Conservation (phyloP, 2,113 vertebrate species). For the Baryphthengus martii region DNA sequence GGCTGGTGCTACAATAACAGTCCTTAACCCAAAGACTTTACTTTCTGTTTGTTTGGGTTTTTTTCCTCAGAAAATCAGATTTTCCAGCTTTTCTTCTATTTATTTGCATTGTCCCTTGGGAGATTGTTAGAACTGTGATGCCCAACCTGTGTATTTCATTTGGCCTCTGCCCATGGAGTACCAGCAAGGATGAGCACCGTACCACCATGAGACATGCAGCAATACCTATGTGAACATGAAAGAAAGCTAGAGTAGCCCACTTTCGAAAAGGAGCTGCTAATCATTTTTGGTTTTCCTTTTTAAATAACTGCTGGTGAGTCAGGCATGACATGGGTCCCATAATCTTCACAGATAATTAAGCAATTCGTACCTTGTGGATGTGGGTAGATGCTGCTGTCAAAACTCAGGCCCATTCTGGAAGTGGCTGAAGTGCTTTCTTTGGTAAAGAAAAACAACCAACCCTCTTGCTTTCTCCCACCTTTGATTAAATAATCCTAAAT, state of each 20-base stretch:
- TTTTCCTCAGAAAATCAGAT: not conserved
- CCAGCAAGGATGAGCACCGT: not conserved
- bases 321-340: not conserved
- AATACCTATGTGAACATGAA: not conserved
- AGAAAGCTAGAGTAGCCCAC: not conserved
- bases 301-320: slow-evolving; percentile 21
- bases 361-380: slow-evolving; percentile 26
- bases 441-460: not conserved
- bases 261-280: not conserved
- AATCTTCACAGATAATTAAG: slow-evolving; percentile 27
- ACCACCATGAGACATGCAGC: not conserved
- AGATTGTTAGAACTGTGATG: not conserved
- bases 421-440: slow-evolving; percentile 1
- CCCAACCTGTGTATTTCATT: not conserved
- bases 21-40: not conserved
- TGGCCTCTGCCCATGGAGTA: not conserved
- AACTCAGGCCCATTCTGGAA: not conserved
- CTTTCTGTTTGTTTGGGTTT: not conserved
- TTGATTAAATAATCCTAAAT: slow-evolving; percentile 36
- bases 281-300: not conserved
- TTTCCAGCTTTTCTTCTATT: not conserved
- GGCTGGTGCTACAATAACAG: not conserved
- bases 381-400: slow-evolving; percentile 9
- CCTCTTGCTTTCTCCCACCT: not conserved
- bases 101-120: not conserved